A percentile compares a stretch with the other conserved stretches of the same genome.
Evolutionary conservation across 1,140 invertebrate genomes (phyloP).

Genomic region (Drosophila leontia): DNA sequence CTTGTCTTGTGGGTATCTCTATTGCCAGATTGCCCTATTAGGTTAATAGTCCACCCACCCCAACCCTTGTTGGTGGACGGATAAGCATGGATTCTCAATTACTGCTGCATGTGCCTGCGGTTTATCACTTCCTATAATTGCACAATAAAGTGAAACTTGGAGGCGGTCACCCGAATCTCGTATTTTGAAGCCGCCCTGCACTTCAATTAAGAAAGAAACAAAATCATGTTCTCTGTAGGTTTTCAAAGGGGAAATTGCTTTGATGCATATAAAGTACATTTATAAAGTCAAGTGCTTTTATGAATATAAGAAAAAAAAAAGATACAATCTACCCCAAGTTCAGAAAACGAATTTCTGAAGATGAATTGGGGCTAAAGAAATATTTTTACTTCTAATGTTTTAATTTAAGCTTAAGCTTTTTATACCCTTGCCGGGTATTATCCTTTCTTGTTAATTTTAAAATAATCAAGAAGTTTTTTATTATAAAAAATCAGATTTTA

Average conservation of each 20-base stretch:
- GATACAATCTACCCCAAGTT: slow-evolving; percentile 21
- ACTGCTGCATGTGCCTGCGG: slow-evolving; percentile 39
- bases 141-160: slow-evolving; percentile 34
- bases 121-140: slow-evolving; percentile 42
- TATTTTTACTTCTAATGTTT: background rate
- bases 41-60: slow-evolving; percentile 18
- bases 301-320: slow-evolving; percentile 10
- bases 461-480: too few species aligned
- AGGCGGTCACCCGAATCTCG: slow-evolving; percentile 20
- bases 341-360: background rate
- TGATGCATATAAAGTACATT: slow-evolving; percentile 15
- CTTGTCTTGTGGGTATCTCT: slow-evolving; percentile 25
- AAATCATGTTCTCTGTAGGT: slow-evolving; percentile 4
- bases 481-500: too few species aligned
- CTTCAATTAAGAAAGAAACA: slow-evolving; percentile 26
- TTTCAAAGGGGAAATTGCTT: slow-evolving; percentile 9
- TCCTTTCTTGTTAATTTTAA: too few species aligned
- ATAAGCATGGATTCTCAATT: slow-evolving; percentile 45
- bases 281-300: slow-evolving; percentile 42
- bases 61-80: slow-evolving; percentile 10
- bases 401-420: too few species aligned
- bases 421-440: too few species aligned
- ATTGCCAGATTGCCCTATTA: slow-evolving; percentile 44
- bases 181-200: slow-evolving; percentile 8
- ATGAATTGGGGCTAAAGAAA: background rate